A percentile compares a stretch with the other conserved stretches of the same genome.
phyloP scores from a whole-genome alignment of 1,140 invertebrate species.

The Frieseomelitta varia region DNA sequence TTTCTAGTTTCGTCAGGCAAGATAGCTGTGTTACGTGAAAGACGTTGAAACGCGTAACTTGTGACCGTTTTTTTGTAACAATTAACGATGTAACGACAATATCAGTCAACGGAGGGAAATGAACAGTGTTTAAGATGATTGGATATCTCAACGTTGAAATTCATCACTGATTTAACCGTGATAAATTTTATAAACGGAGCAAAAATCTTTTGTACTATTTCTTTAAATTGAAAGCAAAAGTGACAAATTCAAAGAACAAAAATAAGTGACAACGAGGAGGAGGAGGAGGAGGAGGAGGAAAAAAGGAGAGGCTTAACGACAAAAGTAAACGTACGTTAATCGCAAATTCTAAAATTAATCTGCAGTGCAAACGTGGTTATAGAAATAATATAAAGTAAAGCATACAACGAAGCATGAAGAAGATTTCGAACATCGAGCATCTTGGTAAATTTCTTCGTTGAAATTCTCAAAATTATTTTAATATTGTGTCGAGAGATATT shows the following conservation, averaged over 20 bases:
- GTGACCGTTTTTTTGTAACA: not conserved
- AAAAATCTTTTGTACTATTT: not conserved
- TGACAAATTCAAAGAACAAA: too few relatives aligned
- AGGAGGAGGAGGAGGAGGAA: not conserved
- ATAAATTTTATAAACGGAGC: not conserved
- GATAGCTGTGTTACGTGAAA: too few relatives aligned
- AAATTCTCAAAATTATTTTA: not conserved
- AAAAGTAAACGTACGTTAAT: not conserved
- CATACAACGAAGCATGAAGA: not conserved
- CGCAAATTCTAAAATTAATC: not conserved
- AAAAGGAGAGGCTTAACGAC: not conserved
- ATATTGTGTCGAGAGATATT: not conserved
- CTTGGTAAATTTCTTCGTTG: not conserved
- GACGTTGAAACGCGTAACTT: too few relatives aligned
- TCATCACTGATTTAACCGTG: not conserved
- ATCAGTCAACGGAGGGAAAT: not conserved
- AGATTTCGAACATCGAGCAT: not conserved
- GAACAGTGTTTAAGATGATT: not conserved
- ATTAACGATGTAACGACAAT: not conserved
- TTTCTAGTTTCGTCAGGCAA: too few relatives aligned
- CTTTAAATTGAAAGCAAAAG: not conserved
- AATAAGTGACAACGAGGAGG: not conserved
- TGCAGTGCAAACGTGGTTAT: not conserved
- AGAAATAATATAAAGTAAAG: not conserved
- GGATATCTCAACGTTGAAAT: not conserved